Evolutionary conservation across 2,113 vertebrate species (phyloP).

Genomic region (Hypocryptadius cinnamomeus): DNA sequence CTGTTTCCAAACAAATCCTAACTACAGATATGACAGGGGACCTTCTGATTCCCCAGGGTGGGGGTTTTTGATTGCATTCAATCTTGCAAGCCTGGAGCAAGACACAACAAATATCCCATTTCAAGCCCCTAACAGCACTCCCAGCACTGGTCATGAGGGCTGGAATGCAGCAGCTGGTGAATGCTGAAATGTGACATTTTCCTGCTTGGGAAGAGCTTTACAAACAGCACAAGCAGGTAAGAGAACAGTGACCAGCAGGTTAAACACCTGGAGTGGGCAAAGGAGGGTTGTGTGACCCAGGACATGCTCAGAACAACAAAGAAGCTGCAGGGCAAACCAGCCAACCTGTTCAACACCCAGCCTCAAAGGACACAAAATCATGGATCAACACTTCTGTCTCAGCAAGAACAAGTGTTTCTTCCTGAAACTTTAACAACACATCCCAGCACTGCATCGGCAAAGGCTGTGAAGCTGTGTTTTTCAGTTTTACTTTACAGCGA

Average conservation of each 20-base stretch:
- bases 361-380: background rate
- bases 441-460: background rate
- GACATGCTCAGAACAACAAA: background rate
- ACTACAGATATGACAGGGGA: background rate
- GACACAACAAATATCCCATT: background rate
- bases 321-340: background rate
- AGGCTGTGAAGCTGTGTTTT: background rate
- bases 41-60: background rate
- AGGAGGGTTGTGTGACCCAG: background rate
- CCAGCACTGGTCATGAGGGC: background rate
- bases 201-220: background rate
- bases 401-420: background rate
- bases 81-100: background rate
- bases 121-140: background rate
- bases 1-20: background rate
- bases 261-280: background rate
- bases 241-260: background rate
- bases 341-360: background rate
- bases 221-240: background rate
- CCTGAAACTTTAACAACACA: background rate
- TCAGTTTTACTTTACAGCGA: background rate
- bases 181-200: background rate
- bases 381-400: background rate
- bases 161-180: background rate
- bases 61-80: background rate